Evolutionary conservation across 1,140 invertebrate species (phyloP), one percentile per base, ranked within the genome.

Genomic region (Dysdera silvatica): DNA sequence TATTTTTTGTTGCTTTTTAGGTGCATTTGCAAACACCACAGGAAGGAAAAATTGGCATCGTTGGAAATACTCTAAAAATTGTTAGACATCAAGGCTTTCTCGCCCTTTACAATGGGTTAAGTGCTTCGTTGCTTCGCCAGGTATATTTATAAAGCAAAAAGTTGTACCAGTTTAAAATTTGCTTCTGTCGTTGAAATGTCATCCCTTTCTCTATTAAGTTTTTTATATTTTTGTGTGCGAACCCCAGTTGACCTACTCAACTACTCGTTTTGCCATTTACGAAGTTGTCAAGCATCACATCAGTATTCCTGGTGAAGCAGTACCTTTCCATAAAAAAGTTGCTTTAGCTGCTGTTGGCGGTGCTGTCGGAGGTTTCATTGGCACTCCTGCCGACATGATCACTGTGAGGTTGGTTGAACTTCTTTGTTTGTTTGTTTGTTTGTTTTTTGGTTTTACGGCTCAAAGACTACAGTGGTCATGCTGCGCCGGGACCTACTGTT

Each of bases 21-120:
- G 87, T 99, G 10, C 94, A 97, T 75, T 81, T 98, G 67, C 97
- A 99, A 80, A 99, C 96, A 5, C 92, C 97, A 76, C 92, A 92
- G 74, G 71, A 73, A 71, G 85, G 86, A 62, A 91, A 89, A 74
- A 68, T 90, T 41, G 86, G 87, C 2, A 79, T 93, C 57, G 68
- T 85, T 26, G 78, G 81, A 68, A 78, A 89, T 40, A 85, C 88
- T 12, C 70, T 80, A 10, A 84, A 85, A 71, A 88, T 98, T 62
- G 76, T 95, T 33, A 83, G 82, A 73, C 84, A 84, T 71, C 84
- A 87, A 82, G 95, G 94, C 48, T 77, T 96, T 52, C 72, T 88
- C 23, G 93, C 93, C 24, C 81, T 99, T 1, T 99, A 99, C 73
- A 97, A 90, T 83, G 97, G 97, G 43, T 82, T 99, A 31, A 93